Conservation (phyloP, 2,113 vertebrate species). For the Pagrus major region DNA sequence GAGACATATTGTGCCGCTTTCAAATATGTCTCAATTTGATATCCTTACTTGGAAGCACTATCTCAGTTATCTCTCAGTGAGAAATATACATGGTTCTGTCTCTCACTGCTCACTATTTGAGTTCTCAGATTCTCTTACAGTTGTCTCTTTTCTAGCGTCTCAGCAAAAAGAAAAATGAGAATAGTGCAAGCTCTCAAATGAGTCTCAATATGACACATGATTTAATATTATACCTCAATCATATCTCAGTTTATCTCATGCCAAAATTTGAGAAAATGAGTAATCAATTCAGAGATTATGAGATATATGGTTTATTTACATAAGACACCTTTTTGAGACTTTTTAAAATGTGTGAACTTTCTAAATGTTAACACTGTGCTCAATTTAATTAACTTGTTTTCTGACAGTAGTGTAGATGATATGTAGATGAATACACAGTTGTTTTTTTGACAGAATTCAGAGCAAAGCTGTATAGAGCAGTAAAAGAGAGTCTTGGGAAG, state of each 20-base stretch:
- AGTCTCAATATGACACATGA: not conserved
- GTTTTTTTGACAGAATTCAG: too few relatives aligned
- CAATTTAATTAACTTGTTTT: too few relatives aligned
- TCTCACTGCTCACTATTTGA: constrained; percentile 10
- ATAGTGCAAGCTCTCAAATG: constrained; percentile 1
- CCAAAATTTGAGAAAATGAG: not conserved
- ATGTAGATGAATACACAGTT: too few relatives aligned
- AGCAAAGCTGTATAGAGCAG: too few relatives aligned
- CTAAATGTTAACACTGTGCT: too few relatives aligned
- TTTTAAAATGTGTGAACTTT: too few relatives aligned
- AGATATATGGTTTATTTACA: not conserved
- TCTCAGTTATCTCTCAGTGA: not conserved
- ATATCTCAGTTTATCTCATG: not conserved
- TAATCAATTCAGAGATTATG: not conserved
- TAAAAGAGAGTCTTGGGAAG: too few relatives aligned
- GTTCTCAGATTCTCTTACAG: not conserved
- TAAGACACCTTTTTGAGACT: too few relatives aligned
- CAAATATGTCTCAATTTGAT: constrained; percentile 1
- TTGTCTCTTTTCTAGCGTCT: not conserved
- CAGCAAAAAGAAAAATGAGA: not conserved
- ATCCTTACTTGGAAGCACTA: not conserved
- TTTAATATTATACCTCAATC: not conserved
- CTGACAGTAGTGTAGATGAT: too few relatives aligned
- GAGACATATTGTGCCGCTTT: not conserved
- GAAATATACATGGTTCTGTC: not conserved